Percentiles rank a stretch among this genome's conserved stretches.
phyloP scores from a whole-genome alignment of 2,113 vertebrate genomes.

The Seriola aureovittata region DNA sequence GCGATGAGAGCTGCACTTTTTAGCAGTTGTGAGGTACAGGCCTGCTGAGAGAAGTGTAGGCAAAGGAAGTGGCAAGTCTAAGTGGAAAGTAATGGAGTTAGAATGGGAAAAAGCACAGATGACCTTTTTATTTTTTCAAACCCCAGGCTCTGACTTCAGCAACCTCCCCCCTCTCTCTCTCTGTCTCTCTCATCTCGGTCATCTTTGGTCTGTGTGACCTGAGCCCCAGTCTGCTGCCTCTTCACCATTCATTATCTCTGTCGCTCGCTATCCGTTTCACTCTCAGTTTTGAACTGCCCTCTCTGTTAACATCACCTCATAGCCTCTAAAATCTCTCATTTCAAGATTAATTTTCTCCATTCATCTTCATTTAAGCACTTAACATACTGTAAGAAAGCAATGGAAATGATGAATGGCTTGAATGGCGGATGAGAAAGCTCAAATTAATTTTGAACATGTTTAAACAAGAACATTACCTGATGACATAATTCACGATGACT shows the following conservation, averaged over 20 bases:
- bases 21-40: conserved; percentile 4
- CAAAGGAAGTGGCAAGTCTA: conserved; percentile 32
- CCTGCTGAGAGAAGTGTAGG: conserved; percentile 21
- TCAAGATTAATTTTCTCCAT: neutral
- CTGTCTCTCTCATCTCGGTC: conserved; percentile 23
- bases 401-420: neutral
- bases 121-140: neutral
- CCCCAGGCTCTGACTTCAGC: conserved; percentile 1
- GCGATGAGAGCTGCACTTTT: conserved; percentile 36
- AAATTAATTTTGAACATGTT: conserved; percentile 14
- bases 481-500: neutral
- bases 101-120: conserved; percentile 9
- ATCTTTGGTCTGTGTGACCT: conserved; percentile 33
- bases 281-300: conserved; percentile 7
- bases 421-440: neutral
- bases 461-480: conserved; percentile 3
- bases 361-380: neutral
- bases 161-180: conserved; percentile 18
- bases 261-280: neutral
- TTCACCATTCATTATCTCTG: conserved; percentile 39
- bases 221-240: neutral
- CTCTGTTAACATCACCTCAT: neutral
- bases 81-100: conserved; percentile 42
- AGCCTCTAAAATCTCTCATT: neutral
- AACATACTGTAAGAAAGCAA: neutral